These are phyloP conservation scores for Capricornis sumatraensis DNA, from an alignment of 2,113 vertebrate species.

Conservation along the genomic window DNA sequence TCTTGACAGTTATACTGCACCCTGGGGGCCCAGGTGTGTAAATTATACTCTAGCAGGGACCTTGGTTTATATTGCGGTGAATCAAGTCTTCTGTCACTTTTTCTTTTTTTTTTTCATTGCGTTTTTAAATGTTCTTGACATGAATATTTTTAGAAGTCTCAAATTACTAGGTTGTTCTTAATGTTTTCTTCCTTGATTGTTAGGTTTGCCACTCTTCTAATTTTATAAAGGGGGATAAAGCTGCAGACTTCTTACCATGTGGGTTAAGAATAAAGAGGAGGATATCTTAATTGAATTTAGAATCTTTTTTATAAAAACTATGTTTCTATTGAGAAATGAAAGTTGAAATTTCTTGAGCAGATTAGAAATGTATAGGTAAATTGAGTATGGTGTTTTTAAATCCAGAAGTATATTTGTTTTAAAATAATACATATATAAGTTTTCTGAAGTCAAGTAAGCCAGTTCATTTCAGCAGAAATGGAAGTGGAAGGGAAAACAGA, in stretches of 20 bases:
- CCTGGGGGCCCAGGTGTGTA: background rate
- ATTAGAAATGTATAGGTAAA: background rate
- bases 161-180: constrained; percentile 11
- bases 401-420: constrained; percentile 21
- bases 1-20: background rate
- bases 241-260: background rate
- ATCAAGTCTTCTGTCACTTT: background rate
- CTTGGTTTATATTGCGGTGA: background rate
- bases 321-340: background rate
- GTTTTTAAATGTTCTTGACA: background rate
- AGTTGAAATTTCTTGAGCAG: background rate
- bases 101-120: background rate
- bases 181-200: background rate
- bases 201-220: constrained; percentile 18
- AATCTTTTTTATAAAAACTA: constrained; percentile 6
- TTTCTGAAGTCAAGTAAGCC: background rate
- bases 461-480: background rate
- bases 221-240: constrained; percentile 4
- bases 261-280: background rate
- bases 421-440: background rate
- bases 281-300: background rate
- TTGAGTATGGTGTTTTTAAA: background rate
- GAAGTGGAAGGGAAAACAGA: background rate
- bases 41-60: background rate
- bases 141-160: background rate